Conservation (phyloP, 2,888 invertebrate genomes). For the Himalopsyche kuldschensis region DNA sequence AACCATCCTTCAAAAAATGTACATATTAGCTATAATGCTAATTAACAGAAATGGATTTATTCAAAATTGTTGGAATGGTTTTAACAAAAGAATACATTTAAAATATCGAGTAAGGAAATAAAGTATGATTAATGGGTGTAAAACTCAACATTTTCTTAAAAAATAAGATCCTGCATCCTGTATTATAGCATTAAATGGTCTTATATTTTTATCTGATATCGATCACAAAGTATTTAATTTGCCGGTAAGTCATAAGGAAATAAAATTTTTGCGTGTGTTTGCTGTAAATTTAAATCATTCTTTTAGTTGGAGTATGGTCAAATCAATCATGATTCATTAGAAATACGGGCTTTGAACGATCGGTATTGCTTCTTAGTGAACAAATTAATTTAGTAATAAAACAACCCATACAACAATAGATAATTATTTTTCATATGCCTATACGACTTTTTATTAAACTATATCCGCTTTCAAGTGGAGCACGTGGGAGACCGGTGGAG, state of each 20-base stretch:
- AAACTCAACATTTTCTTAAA: background rate
- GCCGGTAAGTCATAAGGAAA: background rate
- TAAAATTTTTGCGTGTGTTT: background rate
- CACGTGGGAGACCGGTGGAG: too few species aligned
- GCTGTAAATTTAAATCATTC: background rate
- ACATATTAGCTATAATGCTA: too few species aligned
- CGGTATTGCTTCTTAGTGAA: too few species aligned
- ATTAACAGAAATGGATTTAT: background rate
- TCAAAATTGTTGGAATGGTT: background rate
- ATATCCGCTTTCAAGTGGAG: too few species aligned
- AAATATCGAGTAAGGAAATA: background rate
- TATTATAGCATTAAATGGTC: background rate
- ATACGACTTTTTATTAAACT: too few species aligned
- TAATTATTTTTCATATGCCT: too few species aligned
- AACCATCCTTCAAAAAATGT: too few species aligned
- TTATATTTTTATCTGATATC: background rate
- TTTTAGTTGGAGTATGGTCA: background rate
- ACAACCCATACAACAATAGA: too few species aligned
- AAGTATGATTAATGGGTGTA: background rate
- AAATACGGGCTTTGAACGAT: too few species aligned
- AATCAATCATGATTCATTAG: background rate
- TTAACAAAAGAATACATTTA: background rate
- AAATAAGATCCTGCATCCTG: background rate
- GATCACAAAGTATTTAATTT: background rate
- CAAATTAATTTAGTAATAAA: too few species aligned